phyloP scores from a whole-genome alignment of 2,113 vertebrate species.

The Tylochromis polylepis region DNA sequence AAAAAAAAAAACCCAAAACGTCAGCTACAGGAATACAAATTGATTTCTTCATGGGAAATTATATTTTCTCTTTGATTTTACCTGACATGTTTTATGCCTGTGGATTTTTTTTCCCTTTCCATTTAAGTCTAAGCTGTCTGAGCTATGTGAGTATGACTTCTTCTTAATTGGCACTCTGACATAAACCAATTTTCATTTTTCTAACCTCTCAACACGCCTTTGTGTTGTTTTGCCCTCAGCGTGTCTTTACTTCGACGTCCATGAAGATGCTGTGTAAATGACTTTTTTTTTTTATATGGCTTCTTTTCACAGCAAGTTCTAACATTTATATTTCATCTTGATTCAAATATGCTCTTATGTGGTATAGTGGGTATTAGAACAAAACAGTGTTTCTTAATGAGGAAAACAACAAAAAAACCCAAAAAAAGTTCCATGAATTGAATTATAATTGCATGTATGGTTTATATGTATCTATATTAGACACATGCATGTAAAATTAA shows the following conservation, averaged over 20 bases:
- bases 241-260: background rate
- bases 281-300: background rate
- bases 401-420: background rate
- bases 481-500: background rate
- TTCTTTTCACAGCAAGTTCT: background rate
- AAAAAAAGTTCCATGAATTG: background rate
- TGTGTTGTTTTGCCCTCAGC: background rate
- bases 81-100: conserved; percentile 1
- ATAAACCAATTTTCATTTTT: background rate
- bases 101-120: background rate
- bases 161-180: background rate
- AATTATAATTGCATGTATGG: background rate
- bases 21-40: background rate
- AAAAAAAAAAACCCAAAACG: background rate
- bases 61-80: background rate
- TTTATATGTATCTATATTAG: background rate
- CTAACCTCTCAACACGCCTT: background rate
- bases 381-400: background rate
- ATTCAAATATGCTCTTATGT: background rate
- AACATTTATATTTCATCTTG: background rate
- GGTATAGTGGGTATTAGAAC: background rate
- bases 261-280: background rate
- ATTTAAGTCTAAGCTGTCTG: background rate
- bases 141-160: background rate
- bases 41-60: background rate